These are phyloP conservation scores for Periplaneta americana DNA, from an alignment of 1,140 invertebrate genomes.

Conservation along the genomic window DNA sequence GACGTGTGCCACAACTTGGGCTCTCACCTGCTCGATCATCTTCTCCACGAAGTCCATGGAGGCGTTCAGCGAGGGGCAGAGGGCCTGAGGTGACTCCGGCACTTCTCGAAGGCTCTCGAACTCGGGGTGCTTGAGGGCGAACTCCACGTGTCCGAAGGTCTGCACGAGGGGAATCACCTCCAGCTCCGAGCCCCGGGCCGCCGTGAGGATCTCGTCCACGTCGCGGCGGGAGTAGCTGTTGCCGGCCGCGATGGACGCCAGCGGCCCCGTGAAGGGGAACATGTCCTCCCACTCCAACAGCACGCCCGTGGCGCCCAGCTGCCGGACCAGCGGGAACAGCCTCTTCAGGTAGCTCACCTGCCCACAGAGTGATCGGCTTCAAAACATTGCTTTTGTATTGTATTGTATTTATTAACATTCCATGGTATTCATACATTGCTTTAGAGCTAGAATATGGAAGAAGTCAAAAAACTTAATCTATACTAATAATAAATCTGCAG, in stretches of 20 bases:
- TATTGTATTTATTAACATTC: too few species aligned
- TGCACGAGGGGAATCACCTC: conserved; percentile 90
- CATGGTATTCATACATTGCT: too few species aligned
- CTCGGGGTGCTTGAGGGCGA: conserved; percentile 74
- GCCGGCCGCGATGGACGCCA: conserved; percentile 58
- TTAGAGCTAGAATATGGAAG: too few species aligned
- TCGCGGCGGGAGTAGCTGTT: conserved; percentile 73
- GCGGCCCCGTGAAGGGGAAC: conserved; percentile 79
- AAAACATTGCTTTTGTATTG: too few species aligned
- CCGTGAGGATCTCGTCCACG: conserved; percentile 53
- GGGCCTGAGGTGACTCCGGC: conserved; percentile 66
- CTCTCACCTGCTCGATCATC: conserved; percentile 77
- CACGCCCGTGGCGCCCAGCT: conserved; percentile 79
- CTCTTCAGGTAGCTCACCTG: conserved; percentile 50
- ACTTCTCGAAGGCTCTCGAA: conserved; percentile 75
- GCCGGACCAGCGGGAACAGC: conserved; percentile 50
- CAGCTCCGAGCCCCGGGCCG: conserved; percentile 60
- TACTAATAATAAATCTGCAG: too few species aligned
- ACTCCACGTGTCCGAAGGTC: conserved; percentile 94
- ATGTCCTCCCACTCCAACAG: conserved; percentile 97
- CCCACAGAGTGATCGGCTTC: too few species aligned
- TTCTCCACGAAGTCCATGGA: conserved; percentile 64
- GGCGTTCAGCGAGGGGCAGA: conserved; percentile 72
- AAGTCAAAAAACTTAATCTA: too few species aligned
- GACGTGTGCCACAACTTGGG: not conserved